Base-by-base conservation (phyloP, 2,797 vertebrate species). In the Pelobates cultripes region DNA sequence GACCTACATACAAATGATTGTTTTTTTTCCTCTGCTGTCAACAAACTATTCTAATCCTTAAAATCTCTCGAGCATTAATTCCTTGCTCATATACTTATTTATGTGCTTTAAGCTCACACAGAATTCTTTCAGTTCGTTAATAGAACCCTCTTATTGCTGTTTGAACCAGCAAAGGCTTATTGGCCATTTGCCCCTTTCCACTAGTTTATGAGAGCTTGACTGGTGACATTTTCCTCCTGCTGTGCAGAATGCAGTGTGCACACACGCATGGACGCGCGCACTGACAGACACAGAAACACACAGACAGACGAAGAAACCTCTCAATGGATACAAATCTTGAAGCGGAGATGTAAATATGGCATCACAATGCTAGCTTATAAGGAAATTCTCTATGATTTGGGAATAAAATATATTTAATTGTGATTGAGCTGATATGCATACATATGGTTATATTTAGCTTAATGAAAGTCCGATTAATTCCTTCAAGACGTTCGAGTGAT, bases 1-100 rank as follows among this genome's bases (percentile, higher is more conserved):
- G 42, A 44, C 43, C 68, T 70, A 70, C 2, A 51, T 71, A 53
- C 45, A 70, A 45, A 4, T 14, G 3, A 53, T 44, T 64, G 45
- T 43, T 73, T 53, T 44, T 28, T 9, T 28, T 44, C 17, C 53
- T 9, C 9, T 51, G 42, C 40, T 66, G n/a, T 13, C 44, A 73
- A 55, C 70, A 79, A 28, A 41, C 45, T 55, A 13, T 72, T 43
- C 69, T 73, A 72, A 73, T 79, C 61, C 70, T 66, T 28, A 41
- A 43, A 67, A 66, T 72, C 40, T 8, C 28, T 28, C 69, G 3
- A 66, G 61, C 43, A 51, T 43, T 72, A 71, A 64, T 71, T 79
- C 60, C 28, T 73, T 45, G 60, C 40, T 79, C 61, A 40, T 79
- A 66, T 51, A 17, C 7, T 17, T 55, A 63, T 41, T 72, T 13